A percentile compares a stretch with the other conserved stretches of the same genome.
Evolutionary conservation across 1,140 invertebrate species (phyloP).

Genomic region (Drepana arcuata): DNA sequence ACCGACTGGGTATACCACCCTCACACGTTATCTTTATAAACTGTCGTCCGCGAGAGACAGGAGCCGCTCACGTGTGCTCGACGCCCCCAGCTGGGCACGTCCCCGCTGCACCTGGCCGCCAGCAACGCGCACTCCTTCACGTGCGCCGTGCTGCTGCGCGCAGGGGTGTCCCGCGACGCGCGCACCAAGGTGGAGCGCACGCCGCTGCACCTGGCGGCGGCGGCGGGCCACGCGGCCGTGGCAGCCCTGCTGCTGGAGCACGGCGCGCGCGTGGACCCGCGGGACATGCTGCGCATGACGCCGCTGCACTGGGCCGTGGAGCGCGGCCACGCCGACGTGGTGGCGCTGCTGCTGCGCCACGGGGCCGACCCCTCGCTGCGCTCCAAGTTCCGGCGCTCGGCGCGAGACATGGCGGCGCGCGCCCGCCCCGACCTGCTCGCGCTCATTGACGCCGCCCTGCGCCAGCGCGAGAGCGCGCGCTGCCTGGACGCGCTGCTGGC

Average conservation of each 20-base stretch:
- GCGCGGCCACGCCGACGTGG: slow-evolving; percentile 75
- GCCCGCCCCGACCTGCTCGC: neutral
- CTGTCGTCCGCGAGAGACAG: too few species aligned
- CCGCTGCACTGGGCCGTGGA: slow-evolving; percentile 96
- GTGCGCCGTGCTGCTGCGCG: slow-evolving; percentile 85
- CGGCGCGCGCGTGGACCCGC: slow-evolving; percentile 74
- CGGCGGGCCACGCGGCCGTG: slow-evolving; percentile 87
- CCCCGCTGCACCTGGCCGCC: slow-evolving; percentile 89
- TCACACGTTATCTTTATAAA: too few species aligned
- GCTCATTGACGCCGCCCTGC: slow-evolving; percentile 6
- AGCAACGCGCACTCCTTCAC: slow-evolving; percentile 87
- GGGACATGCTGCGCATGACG: slow-evolving; percentile 94
- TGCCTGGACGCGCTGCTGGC: neutral
- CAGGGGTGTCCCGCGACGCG: slow-evolving; percentile 89
- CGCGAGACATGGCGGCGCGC: slow-evolving; percentile 79
- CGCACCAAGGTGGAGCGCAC: slow-evolving; percentile 95
- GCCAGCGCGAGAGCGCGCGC: neutral
- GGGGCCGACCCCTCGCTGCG: slow-evolving; percentile 79
- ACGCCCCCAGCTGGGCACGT: slow-evolving; percentile 91
- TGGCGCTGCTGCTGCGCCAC: slow-evolving; percentile 79
- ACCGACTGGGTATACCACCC: slow-evolving; percentile 85
- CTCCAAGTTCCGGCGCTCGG: slow-evolving; percentile 90
- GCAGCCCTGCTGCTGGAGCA: slow-evolving; percentile 86
- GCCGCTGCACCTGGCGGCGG: slow-evolving; percentile 90
- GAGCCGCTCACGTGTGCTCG: too few species aligned